Evolutionary conservation across 1,140 invertebrate species (phyloP), one percentile per base, ranked within the genome.

Genomic region (Himalopsyche phryganea): DNA sequence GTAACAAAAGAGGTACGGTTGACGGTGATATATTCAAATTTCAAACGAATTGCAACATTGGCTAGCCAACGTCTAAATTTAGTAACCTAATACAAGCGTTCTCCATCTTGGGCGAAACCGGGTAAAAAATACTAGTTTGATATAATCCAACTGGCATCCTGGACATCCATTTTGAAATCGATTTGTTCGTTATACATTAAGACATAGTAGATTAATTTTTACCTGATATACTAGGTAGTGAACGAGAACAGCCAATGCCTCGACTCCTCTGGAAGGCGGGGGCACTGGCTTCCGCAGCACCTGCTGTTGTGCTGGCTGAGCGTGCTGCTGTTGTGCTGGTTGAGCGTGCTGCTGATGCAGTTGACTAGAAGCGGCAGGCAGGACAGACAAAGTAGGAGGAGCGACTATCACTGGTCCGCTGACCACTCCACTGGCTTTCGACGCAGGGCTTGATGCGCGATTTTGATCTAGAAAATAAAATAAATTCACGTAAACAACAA

Each of bases 151-250:
- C n/a, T n/a, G n/a, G n/a, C n/a, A n/a, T n/a, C n/a, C n/a, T n/a
- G n/a, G n/a, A n/a, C n/a, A n/a, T n/a, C n/a, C n/a, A n/a, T n/a
- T n/a, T n/a, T n/a, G n/a, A n/a, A n/a, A n/a, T n/a, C n/a, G n/a
- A n/a, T n/a, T n/a, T n/a, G n/a, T n/a, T n/a, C n/a, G n/a, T n/a
- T n/a, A n/a, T n/a, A n/a, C n/a, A n/a, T n/a, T n/a, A n/a, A n/a
- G n/a, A n/a, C n/a, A n/a, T n/a, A n/a, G n/a, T n/a, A n/a, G n/a
- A n/a, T n/a, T n/a, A n/a, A n/a, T n/a, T n/a, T 28, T 81, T 72
- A 89, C 86, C 70, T 86, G 80, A 69, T 81, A 82, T 57, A 86
- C 84, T 46, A 88, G 74, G 71, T 88, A 86, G 67, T 88, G 84
- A 40, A 89, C 80, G 23, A 87, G 79, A 15, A 88, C 80, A 13